Evolutionary conservation across 35 echinoderm and acorn worm genomes (phyloP), one percentile per base, ranked within the genome.

Genomic region (Apostichopus parvimensis): DNA sequence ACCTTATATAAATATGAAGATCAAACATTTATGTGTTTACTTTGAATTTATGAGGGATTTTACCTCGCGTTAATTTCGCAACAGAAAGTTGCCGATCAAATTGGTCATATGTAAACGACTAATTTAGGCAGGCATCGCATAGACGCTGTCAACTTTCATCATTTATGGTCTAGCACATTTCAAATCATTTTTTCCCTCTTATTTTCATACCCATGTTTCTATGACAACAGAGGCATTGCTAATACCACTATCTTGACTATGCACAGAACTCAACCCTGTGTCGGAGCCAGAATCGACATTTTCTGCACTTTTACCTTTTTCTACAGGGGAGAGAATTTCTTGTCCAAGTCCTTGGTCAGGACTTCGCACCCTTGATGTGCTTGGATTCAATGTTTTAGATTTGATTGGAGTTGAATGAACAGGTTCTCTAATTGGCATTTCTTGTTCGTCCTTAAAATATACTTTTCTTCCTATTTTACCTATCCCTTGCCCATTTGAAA

Each of bases 181-280:
- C 3, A 45, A 45, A 4, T 45, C 34, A 4, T 45, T 45, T 45
- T 60, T 9, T 61, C 1, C 58, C 6, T 5, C 1, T 12, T 61
- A 61, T 12, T 9, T 61, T 88, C 14, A 88, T 20, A 88, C 86
- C 86, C 86, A 88, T 66, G 86, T 88, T 73, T 88, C 86, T 15
- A 88, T 25, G 28, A 88, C 86, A 68, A 72, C 86, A 15, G 86
- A 72, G 9, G 61, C 64, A 34, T 88, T 88, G 28, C 86, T 88
- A 28, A 88, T 88, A 9, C 86, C 86, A 88, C 86, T 88, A 45
- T 88, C 86, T 66, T 88, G 86, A 53, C 86, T 88, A 73, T 72
- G 86, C 14, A 88, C 57, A 24, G 86, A 88, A 55, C 86, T 54
- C 86, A 88, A 65, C 24, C 86, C 86, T 1, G 86, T 73, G 62